Evolutionary conservation across 1,140 invertebrate species (phyloP).

Genomic region (Papilio aristodemus): DNA sequence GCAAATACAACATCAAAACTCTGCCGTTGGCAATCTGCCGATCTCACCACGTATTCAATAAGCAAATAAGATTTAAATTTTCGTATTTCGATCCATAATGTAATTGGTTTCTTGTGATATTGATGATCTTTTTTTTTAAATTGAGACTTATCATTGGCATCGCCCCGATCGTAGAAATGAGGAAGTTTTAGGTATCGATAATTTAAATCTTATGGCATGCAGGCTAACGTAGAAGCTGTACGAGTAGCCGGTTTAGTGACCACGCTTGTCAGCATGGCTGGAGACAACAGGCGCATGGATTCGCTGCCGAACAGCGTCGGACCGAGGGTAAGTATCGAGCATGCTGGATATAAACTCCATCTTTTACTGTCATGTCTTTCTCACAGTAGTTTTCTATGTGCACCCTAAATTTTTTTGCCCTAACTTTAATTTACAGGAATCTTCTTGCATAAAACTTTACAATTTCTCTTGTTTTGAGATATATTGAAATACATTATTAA

Average conservation of each 20-base stretch:
- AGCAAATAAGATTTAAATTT: constrained; percentile 76
- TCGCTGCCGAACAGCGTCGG: constrained; percentile 74
- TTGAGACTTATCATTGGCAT: constrained; percentile 30
- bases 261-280: constrained; percentile 87
- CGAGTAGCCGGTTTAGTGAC: constrained; percentile 87
- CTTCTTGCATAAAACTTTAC: not conserved
- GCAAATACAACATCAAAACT: constrained; percentile 33
- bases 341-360: constrained; percentile 39
- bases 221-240: constrained; percentile 85
- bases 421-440: constrained; percentile 15
- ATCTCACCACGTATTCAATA: constrained; percentile 42
- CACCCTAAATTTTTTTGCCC: constrained; percentile 1
- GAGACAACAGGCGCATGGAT: constrained; percentile 77
- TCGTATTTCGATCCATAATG: constrained; percentile 45
- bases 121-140: constrained; percentile 6
- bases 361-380: constrained; percentile 3
- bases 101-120: constrained; percentile 40
- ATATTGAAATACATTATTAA: too few relatives aligned
- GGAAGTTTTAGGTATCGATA: constrained; percentile 53
- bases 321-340: constrained; percentile 72
- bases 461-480: too few relatives aligned
- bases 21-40: constrained; percentile 34
- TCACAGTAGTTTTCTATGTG: constrained; percentile 22
- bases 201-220: constrained; percentile 79
- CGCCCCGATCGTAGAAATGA: constrained; percentile 32